A percentile compares a stretch with the other conserved stretches of the same genome.
Conservation (phyloP, 1,140 invertebrate genomes). For the Phortica variegata region DNA sequence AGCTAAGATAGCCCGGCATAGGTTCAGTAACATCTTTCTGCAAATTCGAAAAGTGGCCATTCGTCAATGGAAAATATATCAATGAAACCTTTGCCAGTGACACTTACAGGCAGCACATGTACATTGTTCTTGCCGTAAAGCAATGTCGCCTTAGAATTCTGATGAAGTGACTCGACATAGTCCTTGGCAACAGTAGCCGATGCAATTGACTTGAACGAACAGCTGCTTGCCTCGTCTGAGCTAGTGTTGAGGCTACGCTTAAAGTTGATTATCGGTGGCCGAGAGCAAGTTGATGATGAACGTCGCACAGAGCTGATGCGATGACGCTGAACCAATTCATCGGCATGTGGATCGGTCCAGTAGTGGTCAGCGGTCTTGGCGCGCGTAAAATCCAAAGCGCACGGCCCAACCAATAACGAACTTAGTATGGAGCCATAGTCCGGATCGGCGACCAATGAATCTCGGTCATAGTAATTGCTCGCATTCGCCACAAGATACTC, state of each 20-base stretch:
- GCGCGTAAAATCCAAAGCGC: constrained; percentile 86
- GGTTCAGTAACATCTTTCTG: constrained; percentile 77
- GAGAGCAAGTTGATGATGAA: constrained; percentile 70
- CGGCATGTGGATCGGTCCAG: constrained; percentile 89
- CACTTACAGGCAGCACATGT: constrained; percentile 74
- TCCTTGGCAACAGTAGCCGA: constrained; percentile 74
- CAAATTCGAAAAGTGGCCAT: neutral
- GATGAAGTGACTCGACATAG: constrained; percentile 93
- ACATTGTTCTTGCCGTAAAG: constrained; percentile 98
- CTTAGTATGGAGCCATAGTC: constrained; percentile 90
- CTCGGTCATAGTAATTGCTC: constrained; percentile 80
- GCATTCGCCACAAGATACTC: constrained; percentile 83
- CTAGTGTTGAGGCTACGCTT: constrained; percentile 66
- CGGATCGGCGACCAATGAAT: constrained; percentile 82
- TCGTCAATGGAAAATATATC: neutral
- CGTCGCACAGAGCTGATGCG: constrained; percentile 74
- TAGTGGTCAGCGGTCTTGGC: constrained; percentile 86
- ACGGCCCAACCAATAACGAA: constrained; percentile 87
- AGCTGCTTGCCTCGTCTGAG: constrained; percentile 62
- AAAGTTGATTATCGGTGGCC: constrained; percentile 75
- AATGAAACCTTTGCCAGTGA: neutral
- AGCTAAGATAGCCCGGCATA: constrained; percentile 87
- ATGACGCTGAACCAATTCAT: constrained; percentile 87
- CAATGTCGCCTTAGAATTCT: constrained; percentile 86
- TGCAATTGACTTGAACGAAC: constrained; percentile 57